Evolutionary conservation across 1,140 invertebrate genomes (phyloP), one percentile per base, ranked within the genome.

Genomic region (Trialeurodes vaporariorum): DNA sequence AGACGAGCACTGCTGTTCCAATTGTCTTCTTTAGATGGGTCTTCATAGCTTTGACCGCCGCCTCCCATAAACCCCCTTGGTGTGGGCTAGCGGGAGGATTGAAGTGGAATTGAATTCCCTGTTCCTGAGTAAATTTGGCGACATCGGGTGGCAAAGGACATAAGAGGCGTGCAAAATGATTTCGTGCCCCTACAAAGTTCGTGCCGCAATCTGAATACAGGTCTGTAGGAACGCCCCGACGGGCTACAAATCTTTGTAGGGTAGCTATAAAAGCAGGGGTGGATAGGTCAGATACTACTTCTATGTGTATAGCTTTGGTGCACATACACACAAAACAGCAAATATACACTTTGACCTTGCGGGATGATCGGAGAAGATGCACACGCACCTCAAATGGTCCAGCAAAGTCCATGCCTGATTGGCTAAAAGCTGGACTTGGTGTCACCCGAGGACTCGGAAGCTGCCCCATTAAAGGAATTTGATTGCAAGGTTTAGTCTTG

Each of bases 291-390:
- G 72, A 70, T 0, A 80, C 77, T 0, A 78, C 23, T 67, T 81
- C 79, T 13, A 82, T 66, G 67, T 81, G 79, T 22, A 80, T 66
- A 1, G 77, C 79, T 61, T 73, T 75, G 0, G 77, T 78, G 1
- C 70, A 59, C 22, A 79, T 75, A 65, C 78, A 82, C 1, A 80
- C 75, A 68, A 81, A 81, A 11, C 81, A 1, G 21, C 70, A 73
- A 13, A 80, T 66, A 68, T 80, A 81, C 0, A 70, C 73, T 67
- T 82, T 82, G 9, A 71, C 22, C 22, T 63, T 66, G 2, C 70
- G 70, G 25, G 24, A 25, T 25, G 21, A 11, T 23, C 13, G 24
- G 23, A n/a, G 1, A 25, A 68, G 70, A 34, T 67, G 63, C 11
- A 68, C 40, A 22, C 49, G 59, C 24, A 72, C 59, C 17, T 22